Conservation (phyloP, 2,797 vertebrate species). For the Pangasius djambal region DNA sequence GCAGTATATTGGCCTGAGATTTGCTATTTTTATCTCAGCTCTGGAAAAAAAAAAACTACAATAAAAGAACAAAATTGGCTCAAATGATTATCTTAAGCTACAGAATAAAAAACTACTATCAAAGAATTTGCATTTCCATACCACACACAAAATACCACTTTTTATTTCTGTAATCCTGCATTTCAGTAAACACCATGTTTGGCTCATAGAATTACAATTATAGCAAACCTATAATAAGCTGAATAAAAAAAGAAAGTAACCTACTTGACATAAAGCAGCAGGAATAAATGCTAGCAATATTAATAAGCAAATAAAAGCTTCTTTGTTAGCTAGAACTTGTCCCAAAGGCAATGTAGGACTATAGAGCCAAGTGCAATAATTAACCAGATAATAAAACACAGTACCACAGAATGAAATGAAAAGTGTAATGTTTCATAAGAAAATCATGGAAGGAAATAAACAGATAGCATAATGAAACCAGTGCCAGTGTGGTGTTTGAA, state of each 20-base stretch:
- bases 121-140: background rate
- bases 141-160: background rate
- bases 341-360: background rate
- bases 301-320: conserved; percentile 16
- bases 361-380: conserved; percentile 3
- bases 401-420: conserved; percentile 12
- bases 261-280: background rate
- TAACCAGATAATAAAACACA: conserved; percentile 9
- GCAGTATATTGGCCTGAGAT: background rate
- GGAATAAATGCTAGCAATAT: background rate
- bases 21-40: conserved; percentile 5
- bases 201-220: background rate
- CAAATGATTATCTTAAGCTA: background rate
- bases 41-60: background rate
- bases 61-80: background rate
- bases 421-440: background rate
- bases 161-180: background rate
- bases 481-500: background rate
- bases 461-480: background rate
- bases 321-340: background rate
- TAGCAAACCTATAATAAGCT: background rate
- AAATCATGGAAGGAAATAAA: background rate
- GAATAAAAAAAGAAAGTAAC: background rate
- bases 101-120: background rate
- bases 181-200: background rate